phyloP scores from a whole-genome alignment of 2,888 invertebrate genomes.

The Sarcophaga subvicina region DNA sequence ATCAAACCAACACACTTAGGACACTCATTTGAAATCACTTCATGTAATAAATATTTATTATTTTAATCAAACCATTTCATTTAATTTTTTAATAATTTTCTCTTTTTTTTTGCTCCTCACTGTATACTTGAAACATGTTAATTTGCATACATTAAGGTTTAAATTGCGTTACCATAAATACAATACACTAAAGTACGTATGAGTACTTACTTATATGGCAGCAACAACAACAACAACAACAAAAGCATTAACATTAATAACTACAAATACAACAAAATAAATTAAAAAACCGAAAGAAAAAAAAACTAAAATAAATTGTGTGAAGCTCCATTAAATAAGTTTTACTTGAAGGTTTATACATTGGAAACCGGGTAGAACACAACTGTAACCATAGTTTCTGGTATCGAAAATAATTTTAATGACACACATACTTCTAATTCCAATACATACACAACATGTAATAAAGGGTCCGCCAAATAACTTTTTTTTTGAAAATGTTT shows the following conservation, averaged over 20 bases:
- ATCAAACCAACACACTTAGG: too few species aligned
- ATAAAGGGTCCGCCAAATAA: too few species aligned
- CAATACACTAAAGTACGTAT: constrained; percentile 1
- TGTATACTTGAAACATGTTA: constrained; percentile 30
- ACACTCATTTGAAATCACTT: too few species aligned
- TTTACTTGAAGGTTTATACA: constrained; percentile 15
- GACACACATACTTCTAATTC: constrained; percentile 5
- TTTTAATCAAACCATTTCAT: not conserved
- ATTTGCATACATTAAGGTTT: constrained; percentile 35
- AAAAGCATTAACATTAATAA: not conserved
- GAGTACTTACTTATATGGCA: not conserved
- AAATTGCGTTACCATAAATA: constrained; percentile 22
- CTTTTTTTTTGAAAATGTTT: too few species aligned
- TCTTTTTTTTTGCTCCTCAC: not conserved
- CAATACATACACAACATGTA: not conserved
- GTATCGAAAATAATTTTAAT: not conserved
- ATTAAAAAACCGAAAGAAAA: not conserved
- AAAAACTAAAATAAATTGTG: not conserved
- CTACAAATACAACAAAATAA: constrained; percentile 1
- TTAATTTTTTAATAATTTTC: not conserved
- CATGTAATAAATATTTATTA: too few species aligned
- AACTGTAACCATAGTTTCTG: constrained; percentile 25
- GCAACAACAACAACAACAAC: not conserved
- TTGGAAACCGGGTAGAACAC: not conserved
- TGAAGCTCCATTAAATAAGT: constrained; percentile 24